phyloP scores from a whole-genome alignment of 2,113 vertebrate genomes.

The Phaethon lepturus region DNA sequence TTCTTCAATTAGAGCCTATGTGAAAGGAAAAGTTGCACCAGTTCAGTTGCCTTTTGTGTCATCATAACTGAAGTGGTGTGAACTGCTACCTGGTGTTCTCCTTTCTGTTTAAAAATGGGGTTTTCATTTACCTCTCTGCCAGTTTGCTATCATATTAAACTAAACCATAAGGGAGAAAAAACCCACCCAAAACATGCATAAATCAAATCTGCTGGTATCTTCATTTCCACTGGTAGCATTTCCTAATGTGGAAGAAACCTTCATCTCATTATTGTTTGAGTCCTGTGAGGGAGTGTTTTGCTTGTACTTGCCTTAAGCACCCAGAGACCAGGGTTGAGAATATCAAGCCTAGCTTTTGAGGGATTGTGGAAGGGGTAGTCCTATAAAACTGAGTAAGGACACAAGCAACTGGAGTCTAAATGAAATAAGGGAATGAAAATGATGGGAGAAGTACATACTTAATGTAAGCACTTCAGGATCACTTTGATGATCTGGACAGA shows the following conservation, averaged over 20 bases:
- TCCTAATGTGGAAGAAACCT: not conserved
- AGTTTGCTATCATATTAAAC: not conserved
- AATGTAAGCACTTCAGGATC: not conserved
- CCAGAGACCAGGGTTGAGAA: not conserved
- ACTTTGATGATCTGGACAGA: not conserved
- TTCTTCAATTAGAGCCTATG: not conserved
- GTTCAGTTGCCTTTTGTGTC: not conserved
- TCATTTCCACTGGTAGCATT: not conserved
- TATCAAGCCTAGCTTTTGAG: not conserved
- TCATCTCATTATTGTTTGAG: not conserved
- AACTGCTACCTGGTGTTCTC: not conserved
- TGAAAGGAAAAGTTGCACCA: not conserved
- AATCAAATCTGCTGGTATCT: not conserved
- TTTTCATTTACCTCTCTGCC: not conserved
- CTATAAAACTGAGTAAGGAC: not conserved
- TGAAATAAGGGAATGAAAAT: not conserved
- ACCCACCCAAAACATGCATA: not conserved
- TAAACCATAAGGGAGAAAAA: not conserved
- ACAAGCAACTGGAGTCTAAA: not conserved
- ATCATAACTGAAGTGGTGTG: not conserved
- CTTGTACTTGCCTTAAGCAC: not conserved
- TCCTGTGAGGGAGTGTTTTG: not conserved
- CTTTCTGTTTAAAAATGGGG: not conserved
- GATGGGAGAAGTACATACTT: not conserved
- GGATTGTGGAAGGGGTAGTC: not conserved